Conservation (phyloP, 2,113 vertebrate species). For the Coryphaenoides rupestris region DNA sequence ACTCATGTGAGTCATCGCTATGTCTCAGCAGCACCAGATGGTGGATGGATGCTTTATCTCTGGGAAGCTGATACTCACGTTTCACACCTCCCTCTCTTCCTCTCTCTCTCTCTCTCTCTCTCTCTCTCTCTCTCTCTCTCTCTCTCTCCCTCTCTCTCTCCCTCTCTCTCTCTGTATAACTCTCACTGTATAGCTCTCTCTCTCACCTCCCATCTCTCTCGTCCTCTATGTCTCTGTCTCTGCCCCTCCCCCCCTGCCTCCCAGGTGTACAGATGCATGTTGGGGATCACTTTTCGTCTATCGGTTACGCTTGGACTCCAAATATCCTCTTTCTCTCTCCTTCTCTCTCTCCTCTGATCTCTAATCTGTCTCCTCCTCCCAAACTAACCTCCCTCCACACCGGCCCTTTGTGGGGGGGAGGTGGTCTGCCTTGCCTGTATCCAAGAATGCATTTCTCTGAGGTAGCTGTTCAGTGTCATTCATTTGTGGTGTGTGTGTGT, state of each 20-base stretch:
- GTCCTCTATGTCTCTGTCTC: background rate
- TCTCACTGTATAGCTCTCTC: background rate
- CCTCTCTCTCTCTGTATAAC: background rate
- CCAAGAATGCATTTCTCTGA: background rate
- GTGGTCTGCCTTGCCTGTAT: background rate
- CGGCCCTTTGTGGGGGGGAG: background rate
- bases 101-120: background rate
- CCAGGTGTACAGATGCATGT: too few species aligned
- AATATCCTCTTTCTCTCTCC: too few species aligned
- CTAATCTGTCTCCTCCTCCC: too few species aligned
- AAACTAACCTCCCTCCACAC: background rate
- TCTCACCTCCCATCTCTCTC: background rate
- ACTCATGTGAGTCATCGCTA: too few species aligned
- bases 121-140: slow-evolving; percentile 5
- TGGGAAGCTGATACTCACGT: too few species aligned
- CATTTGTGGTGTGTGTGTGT: slow-evolving; percentile 4
- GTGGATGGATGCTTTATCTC: too few species aligned
- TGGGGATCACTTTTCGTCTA: too few species aligned
- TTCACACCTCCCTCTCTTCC: background rate
- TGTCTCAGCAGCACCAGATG: too few species aligned
- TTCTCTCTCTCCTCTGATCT: too few species aligned
- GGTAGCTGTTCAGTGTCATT: background rate
- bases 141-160: background rate
- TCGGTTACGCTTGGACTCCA: too few species aligned
- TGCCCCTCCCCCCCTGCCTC: background rate